Conservation (phyloP, 2,888 invertebrate genomes). For the Epinotia brunnichana region DNA sequence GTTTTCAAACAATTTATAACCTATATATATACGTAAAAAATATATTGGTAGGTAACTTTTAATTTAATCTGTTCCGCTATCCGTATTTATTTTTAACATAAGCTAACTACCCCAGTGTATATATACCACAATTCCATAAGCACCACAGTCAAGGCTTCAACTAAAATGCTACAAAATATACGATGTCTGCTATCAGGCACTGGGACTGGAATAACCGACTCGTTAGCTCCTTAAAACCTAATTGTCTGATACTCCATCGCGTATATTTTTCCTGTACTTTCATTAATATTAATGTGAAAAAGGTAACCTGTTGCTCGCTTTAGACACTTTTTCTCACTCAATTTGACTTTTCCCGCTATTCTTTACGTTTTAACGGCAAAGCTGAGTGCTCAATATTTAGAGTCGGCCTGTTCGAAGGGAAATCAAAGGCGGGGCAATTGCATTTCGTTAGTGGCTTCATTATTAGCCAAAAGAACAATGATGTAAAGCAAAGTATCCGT, state of each 20-base stretch:
- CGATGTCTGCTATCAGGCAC: not conserved
- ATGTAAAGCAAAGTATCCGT: constrained; percentile 61
- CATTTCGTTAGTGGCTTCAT: constrained; percentile 46
- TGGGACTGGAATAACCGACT: not conserved
- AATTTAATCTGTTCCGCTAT: no score
- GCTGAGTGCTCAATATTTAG: not conserved
- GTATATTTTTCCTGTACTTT: constrained; percentile 11
- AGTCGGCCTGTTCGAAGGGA: not conserved
- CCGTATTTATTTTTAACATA: no score
- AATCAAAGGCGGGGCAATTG: constrained; percentile 2
- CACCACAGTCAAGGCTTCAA: not conserved
- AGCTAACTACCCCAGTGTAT: not conserved
- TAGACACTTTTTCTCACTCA: constrained; percentile 5
- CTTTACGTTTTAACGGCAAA: not conserved
- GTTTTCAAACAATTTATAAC: no score
- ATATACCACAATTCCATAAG: not conserved
- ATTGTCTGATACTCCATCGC: not conserved
- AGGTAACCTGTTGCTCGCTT: constrained; percentile 27
- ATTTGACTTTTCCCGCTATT: constrained; percentile 10
- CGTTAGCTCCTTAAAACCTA: not conserved
- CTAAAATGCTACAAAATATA: not conserved
- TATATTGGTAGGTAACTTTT: no score
- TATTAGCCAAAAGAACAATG: constrained; percentile 55
- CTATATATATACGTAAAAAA: no score
- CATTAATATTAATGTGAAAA: constrained; percentile 19